A percentile compares a stretch with the other conserved stretches of the same genome.
These are phyloP conservation scores for Graptemys geographica DNA, from an alignment of 2,797 vertebrate species.

Conservation along the genomic window DNA sequence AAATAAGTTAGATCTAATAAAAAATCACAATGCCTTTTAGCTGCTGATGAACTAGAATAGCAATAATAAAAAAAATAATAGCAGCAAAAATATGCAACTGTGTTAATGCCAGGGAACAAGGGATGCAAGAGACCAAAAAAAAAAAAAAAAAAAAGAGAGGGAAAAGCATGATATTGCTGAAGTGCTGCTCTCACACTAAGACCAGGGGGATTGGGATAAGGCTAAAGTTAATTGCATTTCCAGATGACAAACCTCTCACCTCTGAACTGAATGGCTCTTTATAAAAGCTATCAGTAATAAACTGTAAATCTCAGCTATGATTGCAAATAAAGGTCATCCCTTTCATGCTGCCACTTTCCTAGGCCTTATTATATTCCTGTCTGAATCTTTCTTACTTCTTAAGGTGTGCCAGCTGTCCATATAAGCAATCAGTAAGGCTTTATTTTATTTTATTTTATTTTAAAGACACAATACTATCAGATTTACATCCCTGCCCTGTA, in stretches of 20 bases:
- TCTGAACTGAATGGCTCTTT: constrained; percentile 92
- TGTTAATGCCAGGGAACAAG: constrained; percentile 79
- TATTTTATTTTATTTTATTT: constrained; percentile 65
- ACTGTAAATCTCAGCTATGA: constrained; percentile 92
- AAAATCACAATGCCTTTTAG: constrained; percentile 77
- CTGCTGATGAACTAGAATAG: constrained; percentile 56
- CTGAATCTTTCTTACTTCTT: constrained; percentile 80
- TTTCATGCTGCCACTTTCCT: constrained; percentile 85
- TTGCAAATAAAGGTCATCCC: constrained; percentile 91
- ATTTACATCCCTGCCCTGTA: constrained; percentile 72
- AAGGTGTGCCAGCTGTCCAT: constrained; percentile 81
- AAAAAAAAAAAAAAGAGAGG: constrained; percentile 79
- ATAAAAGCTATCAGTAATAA: constrained; percentile 93
- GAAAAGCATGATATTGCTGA: constrained; percentile 78
- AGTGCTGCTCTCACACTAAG: constrained; percentile 83
- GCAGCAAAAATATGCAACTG: constrained; percentile 76
- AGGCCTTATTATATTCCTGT: constrained; percentile 83
- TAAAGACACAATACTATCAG: constrained; percentile 71
- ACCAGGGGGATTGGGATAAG: constrained; percentile 87
- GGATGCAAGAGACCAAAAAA: constrained; percentile 78
- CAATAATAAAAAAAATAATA: constrained; percentile 82
- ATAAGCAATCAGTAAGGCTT: constrained; percentile 70
- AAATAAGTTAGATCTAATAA: constrained; percentile 73
- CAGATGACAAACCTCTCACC: constrained; percentile 92
- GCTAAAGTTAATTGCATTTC: constrained; percentile 91